Evolutionary conservation across 2,888 invertebrate species (phyloP).

Genomic region (Drosophila meridiana): DNA sequence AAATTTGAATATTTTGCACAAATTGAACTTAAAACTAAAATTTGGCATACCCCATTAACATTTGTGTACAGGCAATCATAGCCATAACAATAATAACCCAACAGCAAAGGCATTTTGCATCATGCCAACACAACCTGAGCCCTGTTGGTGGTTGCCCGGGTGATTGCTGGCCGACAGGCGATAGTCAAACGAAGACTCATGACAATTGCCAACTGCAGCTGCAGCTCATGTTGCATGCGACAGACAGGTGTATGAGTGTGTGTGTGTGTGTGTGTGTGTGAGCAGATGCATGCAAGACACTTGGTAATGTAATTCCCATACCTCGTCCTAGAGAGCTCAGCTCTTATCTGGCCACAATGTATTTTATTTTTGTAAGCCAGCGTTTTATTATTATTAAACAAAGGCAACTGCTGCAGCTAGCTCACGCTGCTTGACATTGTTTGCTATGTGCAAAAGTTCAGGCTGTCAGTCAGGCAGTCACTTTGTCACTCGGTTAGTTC

Average conservation of each 20-base stretch:
- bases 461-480: conserved; percentile 65
- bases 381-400: conserved; percentile 71
- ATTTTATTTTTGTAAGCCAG: conserved; percentile 41
- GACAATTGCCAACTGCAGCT: conserved; percentile 61
- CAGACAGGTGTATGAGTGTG: conserved; percentile 1
- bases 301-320: conserved; percentile 61
- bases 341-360: conserved; percentile 28
- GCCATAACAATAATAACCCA: conserved; percentile 53
- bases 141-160: conserved; percentile 58
- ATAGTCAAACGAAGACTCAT: conserved; percentile 57
- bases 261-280: conserved; percentile 19
- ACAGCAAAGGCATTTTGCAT: conserved; percentile 48
- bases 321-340: background rate
- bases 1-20: background rate
- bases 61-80: conserved; percentile 13
- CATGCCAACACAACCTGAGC: conserved; percentile 27
- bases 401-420: conserved; percentile 35
- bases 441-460: conserved; percentile 55
- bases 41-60: conserved; percentile 6
- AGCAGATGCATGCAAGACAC: conserved; percentile 25
- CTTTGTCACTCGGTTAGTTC: conserved; percentile 55
- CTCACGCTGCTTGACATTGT: conserved; percentile 63
- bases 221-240: conserved; percentile 3
- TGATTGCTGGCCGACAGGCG: conserved; percentile 63
- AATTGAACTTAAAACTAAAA: background rate